Percentiles rank a stretch among this genome's conserved stretches.
Conservation (phyloP, 2,888 invertebrate species). For the Lochmaea capreae region DNA sequence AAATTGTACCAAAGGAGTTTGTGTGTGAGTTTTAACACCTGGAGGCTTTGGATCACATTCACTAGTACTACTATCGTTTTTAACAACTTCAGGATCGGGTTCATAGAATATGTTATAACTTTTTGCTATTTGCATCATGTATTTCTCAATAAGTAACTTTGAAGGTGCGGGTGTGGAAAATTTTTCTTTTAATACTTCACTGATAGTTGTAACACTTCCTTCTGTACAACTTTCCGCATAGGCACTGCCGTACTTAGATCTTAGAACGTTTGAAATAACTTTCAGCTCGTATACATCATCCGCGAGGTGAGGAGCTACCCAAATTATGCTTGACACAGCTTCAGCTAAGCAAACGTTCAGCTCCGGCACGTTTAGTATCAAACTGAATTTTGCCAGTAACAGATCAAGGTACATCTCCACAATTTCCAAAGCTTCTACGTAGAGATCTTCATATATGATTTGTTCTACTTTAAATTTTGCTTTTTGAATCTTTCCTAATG, state of each 20-base stretch:
- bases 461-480: conserved; percentile 98
- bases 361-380: conserved; percentile 96
- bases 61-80: not conserved
- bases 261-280: conserved; percentile 88
- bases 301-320: conserved; percentile 95
- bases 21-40: not conserved
- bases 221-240: conserved; percentile 90
- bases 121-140: conserved; percentile 95
- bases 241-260: conserved; percentile 92
- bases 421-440: conserved; percentile 99
- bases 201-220: conserved; percentile 83
- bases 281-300: conserved; percentile 82
- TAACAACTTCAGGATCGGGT: conserved; percentile 70
- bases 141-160: conserved; percentile 93
- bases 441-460: conserved; percentile 97
- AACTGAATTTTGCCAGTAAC: conserved; percentile 92
- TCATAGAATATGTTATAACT: conserved; percentile 94
- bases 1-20: not conserved
- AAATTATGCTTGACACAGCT: conserved; percentile 94
- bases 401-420: conserved; percentile 99
- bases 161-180: conserved; percentile 95
- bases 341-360: conserved; percentile 97
- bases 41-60: not conserved
- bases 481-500: conserved; percentile 84
- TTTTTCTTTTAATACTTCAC: conserved; percentile 93